Base-by-base conservation (phyloP, 2,888 invertebrate genomes). In the Crossocerus cetratus region DNA sequence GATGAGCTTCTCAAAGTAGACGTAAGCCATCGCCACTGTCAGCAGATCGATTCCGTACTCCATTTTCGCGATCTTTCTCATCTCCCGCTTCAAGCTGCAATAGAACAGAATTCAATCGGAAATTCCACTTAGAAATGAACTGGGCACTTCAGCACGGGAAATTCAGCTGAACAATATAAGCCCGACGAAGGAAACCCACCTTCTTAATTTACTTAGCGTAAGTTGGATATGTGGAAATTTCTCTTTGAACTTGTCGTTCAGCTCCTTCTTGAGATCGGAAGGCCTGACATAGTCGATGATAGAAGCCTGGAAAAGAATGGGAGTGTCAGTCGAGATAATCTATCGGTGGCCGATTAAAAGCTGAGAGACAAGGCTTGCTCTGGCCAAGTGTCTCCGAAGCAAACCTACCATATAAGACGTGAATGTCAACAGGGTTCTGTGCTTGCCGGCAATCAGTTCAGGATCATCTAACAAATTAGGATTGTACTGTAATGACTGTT, bases 1-100 rank as follows among this genome's bases (percentile, higher is more conserved):
- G 82, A 99, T 98, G 65, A 99, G 92, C 90, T 98, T 98, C 90
- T 99, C 99, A 91, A 99, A 99, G 91, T 98, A 99, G n/a, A 99
- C 99, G 88, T 98, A 99, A 0, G 98, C 96, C 90, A 98, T 98
- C 18, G 99, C 98, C 18, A 99, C 96, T 0, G 97, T 97, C 74
- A 98, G 92, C 72, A 98, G 92, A 91, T 99, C 99, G 69, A 94
- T 92, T 71, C 95, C 94, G 83, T 93, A 94, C 90, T 97, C 97
- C 85, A 95, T 92, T 90, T 96, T 96, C 2, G 96, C 96, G 70
- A 97, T 97, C 90, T 97, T 96, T 22, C 96, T 93, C 97, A 99
- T 97, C 92, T 99, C 99, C 81, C 97, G 94, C 91, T 99, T 99
- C 78, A 99, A 94, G 91, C 99, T 90, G 64, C n/a, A 77, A 59